Evolutionary conservation across 2,888 invertebrate species (phyloP), one percentile per base, ranked within the genome.

Genomic region (Fragum whitleyi): DNA sequence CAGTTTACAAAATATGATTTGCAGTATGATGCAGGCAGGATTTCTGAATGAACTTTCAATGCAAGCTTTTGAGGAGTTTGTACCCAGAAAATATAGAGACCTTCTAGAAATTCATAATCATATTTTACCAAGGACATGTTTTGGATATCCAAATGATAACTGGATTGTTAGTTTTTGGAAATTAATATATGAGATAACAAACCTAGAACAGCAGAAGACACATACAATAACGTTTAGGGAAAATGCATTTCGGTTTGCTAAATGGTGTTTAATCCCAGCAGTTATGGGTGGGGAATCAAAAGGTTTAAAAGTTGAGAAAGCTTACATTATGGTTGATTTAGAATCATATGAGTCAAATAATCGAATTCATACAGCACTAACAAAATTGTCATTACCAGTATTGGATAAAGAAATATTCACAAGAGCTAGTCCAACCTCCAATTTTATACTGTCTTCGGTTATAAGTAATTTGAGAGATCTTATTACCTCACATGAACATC

Each of bases 211-310:
- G 16, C 47, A 47, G 14, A 47, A 3, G 2, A 2, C 5, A 19
- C 19, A 47, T 9, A 47, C 47, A 16, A 9, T 14, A 47, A 9
- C 47, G 5, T 47, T 47, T 3, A 47, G n/a, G 2, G 7, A 47
- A 19, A 47, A 47, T n/a, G 5, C n/a, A 47, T 47, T n/a, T 19
- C n/a, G 14, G 16, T 26, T 57, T 57, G 23, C 57, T 14, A 6
- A 32, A 16, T 61, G 61, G 61, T 61, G 61, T 29, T 61, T 61
- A 29, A 19, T 61, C 3, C 61, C 61, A 9, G 61, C 61, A 6
- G 26, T 29, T 7, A 26, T n/a, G 26, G 3, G 14, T 2, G 26
- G n/a, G 11, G n/a, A 19, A 28, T 23, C 3, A 11, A 9, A 26
- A 6, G 32, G 29, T 32, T 7, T 61, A 2, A 3, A 61, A 32